These are phyloP conservation scores for Mya arenaria DNA, from an alignment of 1,140 invertebrate genomes.

Conservation along the genomic window DNA sequence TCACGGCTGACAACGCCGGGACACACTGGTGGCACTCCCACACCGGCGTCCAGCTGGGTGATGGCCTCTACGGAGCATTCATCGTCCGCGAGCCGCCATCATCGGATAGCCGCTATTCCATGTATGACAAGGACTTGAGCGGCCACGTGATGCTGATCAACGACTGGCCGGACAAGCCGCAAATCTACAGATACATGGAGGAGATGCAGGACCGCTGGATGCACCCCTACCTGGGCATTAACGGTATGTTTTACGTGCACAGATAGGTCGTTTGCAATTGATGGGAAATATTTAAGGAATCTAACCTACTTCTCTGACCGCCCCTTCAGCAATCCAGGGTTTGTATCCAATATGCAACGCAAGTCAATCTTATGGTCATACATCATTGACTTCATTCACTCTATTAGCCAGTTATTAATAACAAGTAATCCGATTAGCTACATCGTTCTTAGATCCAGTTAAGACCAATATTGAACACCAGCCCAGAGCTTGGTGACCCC, in stretches of 20 bases:
- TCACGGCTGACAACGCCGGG: conserved; percentile 50
- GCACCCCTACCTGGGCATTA: not conserved
- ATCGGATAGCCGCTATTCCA: conserved; percentile 21
- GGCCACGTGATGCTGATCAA: conserved; percentile 62
- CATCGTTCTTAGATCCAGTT: no score
- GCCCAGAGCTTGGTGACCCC: no score
- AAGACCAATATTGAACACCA: no score
- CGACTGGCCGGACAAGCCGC: conserved; percentile 52
- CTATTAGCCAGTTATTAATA: no score
- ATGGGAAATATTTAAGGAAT: not conserved
- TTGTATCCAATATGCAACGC: no score
- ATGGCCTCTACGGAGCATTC: conserved; percentile 55
- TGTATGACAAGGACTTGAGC: conserved; percentile 59
- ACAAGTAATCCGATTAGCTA: no score
- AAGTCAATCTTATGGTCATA: no score
- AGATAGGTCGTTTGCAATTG: not conserved
- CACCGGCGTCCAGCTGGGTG: conserved; percentile 51
- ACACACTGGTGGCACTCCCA: conserved; percentile 65
- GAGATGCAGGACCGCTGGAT: conserved; percentile 51
- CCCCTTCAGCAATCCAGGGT: no score
- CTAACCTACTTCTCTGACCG: no score
- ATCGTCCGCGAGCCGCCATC: conserved; percentile 50
- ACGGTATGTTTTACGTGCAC: not conserved
- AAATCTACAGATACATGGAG: conserved; percentile 36
- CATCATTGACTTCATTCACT: no score